Conservation (phyloP, 2,888 invertebrate genomes). For the Erpobdella octoculata region DNA sequence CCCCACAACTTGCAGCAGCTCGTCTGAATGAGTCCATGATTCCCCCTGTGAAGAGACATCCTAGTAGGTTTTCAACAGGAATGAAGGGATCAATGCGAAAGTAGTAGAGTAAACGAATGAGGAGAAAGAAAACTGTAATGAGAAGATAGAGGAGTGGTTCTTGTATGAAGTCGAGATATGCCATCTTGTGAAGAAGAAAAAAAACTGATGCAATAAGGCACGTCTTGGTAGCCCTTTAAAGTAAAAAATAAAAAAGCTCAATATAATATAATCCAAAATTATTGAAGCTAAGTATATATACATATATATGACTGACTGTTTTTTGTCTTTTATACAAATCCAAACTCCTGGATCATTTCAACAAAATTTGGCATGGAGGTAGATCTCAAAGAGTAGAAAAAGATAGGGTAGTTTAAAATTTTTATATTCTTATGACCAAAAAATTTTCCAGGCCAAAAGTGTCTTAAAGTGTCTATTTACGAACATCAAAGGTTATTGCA, state of each 20-base stretch:
- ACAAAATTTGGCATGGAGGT: no score
- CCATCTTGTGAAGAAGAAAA: slow-evolving; percentile 91
- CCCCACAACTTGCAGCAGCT: slow-evolving; percentile 57
- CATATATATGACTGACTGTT: no score
- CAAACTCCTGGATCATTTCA: no score
- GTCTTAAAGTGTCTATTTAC: no score
- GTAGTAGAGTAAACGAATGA: slow-evolving; percentile 74
- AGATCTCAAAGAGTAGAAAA: no score
- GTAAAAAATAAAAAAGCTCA: neutral
- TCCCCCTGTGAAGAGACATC: slow-evolving; percentile 67
- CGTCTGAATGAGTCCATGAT: slow-evolving; percentile 93
- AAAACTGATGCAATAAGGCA: slow-evolving; percentile 80
- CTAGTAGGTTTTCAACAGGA: slow-evolving; percentile 95
- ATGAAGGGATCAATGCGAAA: slow-evolving; percentile 75
- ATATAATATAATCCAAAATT: no score
- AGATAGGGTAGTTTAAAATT: no score
- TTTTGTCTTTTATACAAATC: no score
- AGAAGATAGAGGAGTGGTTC: slow-evolving; percentile 95
- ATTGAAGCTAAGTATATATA: no score
- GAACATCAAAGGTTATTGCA: no score
- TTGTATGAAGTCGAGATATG: slow-evolving; percentile 87
- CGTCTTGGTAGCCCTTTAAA: slow-evolving; percentile 82
- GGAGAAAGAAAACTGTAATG: slow-evolving; percentile 70
- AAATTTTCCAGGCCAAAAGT: no score
- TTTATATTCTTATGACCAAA: no score